Conservation (phyloP, 2,113 vertebrate genomes). For the Vombatus ursinus region DNA sequence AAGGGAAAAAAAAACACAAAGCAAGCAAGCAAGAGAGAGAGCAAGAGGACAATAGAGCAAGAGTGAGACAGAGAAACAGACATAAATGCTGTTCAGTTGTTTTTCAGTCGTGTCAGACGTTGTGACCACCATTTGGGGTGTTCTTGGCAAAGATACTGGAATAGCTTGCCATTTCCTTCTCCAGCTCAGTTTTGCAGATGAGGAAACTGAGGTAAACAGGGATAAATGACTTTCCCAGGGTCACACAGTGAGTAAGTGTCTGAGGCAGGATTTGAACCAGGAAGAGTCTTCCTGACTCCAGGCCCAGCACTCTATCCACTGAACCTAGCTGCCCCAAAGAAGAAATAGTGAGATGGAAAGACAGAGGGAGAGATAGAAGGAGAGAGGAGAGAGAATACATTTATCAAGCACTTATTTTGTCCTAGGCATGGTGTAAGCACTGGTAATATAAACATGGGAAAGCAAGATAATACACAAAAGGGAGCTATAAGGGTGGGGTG, state of each 20-base stretch:
- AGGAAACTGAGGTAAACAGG: background rate
- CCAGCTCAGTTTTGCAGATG: background rate
- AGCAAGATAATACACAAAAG: background rate
- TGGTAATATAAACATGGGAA: background rate
- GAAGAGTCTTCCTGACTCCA: too few species aligned
- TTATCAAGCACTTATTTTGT: background rate
- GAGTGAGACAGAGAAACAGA: background rate
- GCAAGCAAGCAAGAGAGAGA: background rate
- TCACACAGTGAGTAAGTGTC: too few species aligned
- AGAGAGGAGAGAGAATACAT: background rate
- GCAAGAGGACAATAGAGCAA: background rate
- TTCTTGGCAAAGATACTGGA: background rate
- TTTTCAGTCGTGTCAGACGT: background rate
- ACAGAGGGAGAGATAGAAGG: background rate
- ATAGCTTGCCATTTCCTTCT: background rate
- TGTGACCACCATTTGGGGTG: background rate
- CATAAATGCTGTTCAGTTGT: background rate
- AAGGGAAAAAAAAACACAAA: background rate
- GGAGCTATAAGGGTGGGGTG: background rate
- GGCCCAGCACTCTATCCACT: too few species aligned
- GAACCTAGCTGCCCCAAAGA: too few species aligned
- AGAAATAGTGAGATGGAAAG: background rate
- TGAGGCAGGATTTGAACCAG: too few species aligned
- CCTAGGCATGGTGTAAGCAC: background rate
- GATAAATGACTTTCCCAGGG: background rate